phyloP scores from a whole-genome alignment of 2,888 invertebrate species.

The Drosophila subsilvestris region DNA sequence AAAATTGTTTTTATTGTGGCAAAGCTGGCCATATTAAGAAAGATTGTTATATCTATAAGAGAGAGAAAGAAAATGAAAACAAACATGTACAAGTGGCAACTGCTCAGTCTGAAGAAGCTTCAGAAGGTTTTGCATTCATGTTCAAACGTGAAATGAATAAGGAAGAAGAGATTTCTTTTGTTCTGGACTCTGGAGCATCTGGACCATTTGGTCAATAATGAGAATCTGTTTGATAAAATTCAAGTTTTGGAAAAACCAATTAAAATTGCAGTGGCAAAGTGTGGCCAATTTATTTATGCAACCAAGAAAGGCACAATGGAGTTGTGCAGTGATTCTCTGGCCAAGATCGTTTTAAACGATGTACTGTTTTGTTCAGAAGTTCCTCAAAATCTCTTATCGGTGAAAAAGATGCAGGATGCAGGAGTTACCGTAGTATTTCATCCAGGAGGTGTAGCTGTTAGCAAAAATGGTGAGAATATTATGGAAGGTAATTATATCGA shows the following conservation, averaged over 20 bases:
- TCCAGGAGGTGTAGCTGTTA: not conserved
- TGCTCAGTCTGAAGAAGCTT: not conserved
- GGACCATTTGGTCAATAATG: not conserved
- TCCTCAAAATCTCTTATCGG: constrained; percentile 1
- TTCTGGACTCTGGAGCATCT: not conserved
- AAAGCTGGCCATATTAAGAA: constrained; percentile 1
- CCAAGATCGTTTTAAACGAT: not conserved
- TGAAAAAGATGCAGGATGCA: not conserved
- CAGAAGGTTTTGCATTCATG: not conserved
- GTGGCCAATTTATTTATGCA: not conserved
- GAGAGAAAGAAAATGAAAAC: not conserved
- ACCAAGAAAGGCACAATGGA: not conserved
- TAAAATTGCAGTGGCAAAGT: not conserved
- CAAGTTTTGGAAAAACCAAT: not conserved
- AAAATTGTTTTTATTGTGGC: constrained; percentile 1
- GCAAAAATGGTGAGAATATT: not conserved
- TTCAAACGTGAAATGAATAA: not conserved
- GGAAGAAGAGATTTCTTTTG: not conserved
- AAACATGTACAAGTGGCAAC: not conserved
- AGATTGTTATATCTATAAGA: not conserved
- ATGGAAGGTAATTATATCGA: not conserved
- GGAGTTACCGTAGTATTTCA: not conserved
- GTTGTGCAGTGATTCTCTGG: not conserved
- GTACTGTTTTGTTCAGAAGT: not conserved
- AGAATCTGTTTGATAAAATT: not conserved